These are phyloP conservation scores for Hippoglossus stenolepis DNA, from an alignment of 2,113 vertebrate genomes.

Conservation along the genomic window DNA sequence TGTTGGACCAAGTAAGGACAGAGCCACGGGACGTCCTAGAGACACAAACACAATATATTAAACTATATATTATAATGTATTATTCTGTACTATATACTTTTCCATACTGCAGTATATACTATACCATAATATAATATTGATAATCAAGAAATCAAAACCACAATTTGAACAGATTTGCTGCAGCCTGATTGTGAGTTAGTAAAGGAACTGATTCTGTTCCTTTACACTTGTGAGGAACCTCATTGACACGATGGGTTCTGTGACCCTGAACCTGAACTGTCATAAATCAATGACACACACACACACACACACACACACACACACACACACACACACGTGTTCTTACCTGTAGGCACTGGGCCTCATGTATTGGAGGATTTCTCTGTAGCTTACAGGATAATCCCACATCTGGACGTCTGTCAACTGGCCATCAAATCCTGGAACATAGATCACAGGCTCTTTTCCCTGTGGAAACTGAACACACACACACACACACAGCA, in stretches of 20 bases:
- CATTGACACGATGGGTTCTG: too few relatives aligned
- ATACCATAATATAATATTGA: too few relatives aligned
- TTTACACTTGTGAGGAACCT: too few relatives aligned
- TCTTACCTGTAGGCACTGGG: background rate
- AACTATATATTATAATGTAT: too few relatives aligned
- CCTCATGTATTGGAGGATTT: conserved; percentile 60
- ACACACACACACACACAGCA: conserved; percentile 16
- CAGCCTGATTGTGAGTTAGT: too few relatives aligned
- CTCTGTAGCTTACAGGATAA: conserved; percentile 52
- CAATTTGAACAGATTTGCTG: too few relatives aligned
- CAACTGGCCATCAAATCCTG: conserved; percentile 64
- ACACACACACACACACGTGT: background rate
- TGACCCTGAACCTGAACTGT: too few relatives aligned
- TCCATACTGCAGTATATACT: too few relatives aligned
- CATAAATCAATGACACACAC: background rate
- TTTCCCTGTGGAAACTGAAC: conserved; percentile 51
- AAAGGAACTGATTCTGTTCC: too few relatives aligned
- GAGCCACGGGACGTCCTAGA: conserved; percentile 5
- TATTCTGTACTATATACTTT: too few relatives aligned
- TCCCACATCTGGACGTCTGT: conserved; percentile 75
- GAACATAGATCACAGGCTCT: conserved; percentile 45
- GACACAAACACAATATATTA: background rate
- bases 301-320: background rate
- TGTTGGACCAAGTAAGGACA: conserved; percentile 48
- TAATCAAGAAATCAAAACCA: too few relatives aligned